These are phyloP conservation scores for Phalacrocorax brasilianus DNA, from an alignment of 2,113 vertebrate genomes.

Conservation along the genomic window DNA sequence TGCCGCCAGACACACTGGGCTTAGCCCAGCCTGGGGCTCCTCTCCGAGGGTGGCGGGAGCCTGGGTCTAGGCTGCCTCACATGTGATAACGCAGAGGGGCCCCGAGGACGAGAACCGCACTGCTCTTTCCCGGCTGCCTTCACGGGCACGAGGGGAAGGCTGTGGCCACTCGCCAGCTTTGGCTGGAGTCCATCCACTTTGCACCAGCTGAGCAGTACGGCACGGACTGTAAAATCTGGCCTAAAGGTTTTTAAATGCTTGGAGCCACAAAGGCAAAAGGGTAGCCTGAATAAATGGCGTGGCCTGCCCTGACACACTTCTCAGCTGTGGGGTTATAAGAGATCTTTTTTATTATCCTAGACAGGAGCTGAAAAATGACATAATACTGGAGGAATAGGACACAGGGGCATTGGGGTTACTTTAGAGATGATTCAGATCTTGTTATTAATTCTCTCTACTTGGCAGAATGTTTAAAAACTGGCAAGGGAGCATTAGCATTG, in stretches of 20 bases:
- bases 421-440: conserved; percentile 51
- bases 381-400: conserved; percentile 26
- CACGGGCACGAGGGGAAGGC: accelerated
- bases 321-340: neutral
- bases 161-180: neutral
- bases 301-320: neutral
- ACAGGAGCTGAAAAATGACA: conserved; percentile 43
- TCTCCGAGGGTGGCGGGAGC: accelerated
- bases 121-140: neutral
- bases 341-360: conserved; percentile 14
- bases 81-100: accelerated
- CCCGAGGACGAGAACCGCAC: accelerated
- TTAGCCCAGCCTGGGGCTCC: neutral
- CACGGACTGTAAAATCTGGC: conserved; percentile 19
- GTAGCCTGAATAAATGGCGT: neutral
- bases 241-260: conserved; percentile 22
- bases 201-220: neutral
- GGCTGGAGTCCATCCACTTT: conserved; percentile 23
- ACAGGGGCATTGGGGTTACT: conserved; percentile 23
- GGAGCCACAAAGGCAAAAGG: conserved; percentile 13
- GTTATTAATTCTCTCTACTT: conserved; percentile 56
- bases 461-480: conserved; percentile 53
- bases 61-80: neutral
- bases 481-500: conserved; percentile 22
- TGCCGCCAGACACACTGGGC: too few species aligned